Conservation (phyloP, 2,888 invertebrate genomes). For the Aleiodes leptofemur region DNA sequence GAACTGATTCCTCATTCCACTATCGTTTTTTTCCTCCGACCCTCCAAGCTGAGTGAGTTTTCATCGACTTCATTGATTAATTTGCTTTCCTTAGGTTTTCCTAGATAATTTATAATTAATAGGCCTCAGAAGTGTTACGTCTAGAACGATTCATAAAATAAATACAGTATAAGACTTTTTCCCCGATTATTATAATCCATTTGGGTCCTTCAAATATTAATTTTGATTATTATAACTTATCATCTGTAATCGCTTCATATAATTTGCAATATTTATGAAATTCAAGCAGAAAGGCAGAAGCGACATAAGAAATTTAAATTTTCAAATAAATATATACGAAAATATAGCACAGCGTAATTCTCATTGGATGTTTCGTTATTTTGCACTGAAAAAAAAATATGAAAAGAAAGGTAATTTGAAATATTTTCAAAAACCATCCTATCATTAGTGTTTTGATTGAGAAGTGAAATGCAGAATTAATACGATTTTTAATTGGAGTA, state of each 20-base stretch:
- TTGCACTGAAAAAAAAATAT: background rate
- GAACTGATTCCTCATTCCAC: background rate
- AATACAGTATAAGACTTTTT: no score
- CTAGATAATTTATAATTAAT: slow-evolving; percentile 11
- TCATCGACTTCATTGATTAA: background rate
- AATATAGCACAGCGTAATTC: slow-evolving; percentile 28
- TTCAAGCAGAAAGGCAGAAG: slow-evolving; percentile 22
- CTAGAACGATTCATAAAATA: background rate
- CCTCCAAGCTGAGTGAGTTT: background rate
- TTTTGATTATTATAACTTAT: slow-evolving; percentile 18
- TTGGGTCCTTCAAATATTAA: background rate
- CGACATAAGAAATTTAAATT: background rate
- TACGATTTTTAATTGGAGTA: slow-evolving; percentile 2
- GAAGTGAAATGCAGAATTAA: background rate
- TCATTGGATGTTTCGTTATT: background rate
- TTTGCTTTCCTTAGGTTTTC: background rate
- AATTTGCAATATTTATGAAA: slow-evolving; percentile 10
- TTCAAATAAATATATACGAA: slow-evolving; percentile 9
- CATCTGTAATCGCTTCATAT: background rate
- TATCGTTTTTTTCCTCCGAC: background rate
- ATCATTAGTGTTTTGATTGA: background rate
- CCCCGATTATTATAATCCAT: background rate
- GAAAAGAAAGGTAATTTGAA: background rate
- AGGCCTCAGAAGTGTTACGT: background rate
- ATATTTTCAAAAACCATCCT: background rate